Evolutionary conservation across 2,888 invertebrate genomes (phyloP), one percentile per base, ranked within the genome.

Genomic region (Drosophila peninsularis): DNA sequence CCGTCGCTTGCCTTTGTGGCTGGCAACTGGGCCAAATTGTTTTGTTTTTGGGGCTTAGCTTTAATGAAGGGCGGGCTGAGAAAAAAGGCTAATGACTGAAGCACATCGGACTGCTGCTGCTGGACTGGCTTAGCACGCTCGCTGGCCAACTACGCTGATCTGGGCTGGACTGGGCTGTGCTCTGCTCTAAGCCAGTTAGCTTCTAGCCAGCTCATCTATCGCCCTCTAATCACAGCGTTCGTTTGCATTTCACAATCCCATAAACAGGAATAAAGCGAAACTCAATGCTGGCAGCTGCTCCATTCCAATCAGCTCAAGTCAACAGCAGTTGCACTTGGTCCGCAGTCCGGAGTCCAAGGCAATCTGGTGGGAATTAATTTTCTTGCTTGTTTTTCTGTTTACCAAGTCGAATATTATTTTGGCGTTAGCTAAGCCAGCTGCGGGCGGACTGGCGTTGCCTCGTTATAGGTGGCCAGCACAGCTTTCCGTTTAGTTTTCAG

Each of bases 241-340:
- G 58, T 76, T 85, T 82, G 82, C 80, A 85, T 86, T 86, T 71
- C 67, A 72, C 76, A 86, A 82, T 78, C 70, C 49, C 83, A 82
- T 83, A 86, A 83, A 83, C 79, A 75, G 86, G 79, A 86, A 80
- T 86, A 75, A 86, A 52, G 56, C 58, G 64, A 64, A 67, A 62
- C 71, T 80, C 75, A 75, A 64, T 71, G 67, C 67, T 63, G 60
- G 61, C 55, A 45, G 61, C 63, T 70, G 60, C 57, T 68, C 58
- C 70, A 62, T 63, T 74, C 70, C 77, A 78, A 78, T 78, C 78
- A 78, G 57, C 64, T 60, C 50, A 41, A 70, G 49, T 45, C 71
- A 66, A 41, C 61, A 67, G 61, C 56, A 60, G 76, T 71, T 75
- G 75, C 75, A 67, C 32, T 62, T n/a, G n/a, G n/a, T n/a, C 24